Evolutionary conservation across 2,113 vertebrate genomes (phyloP), one percentile per base, ranked within the genome.

Genomic region (Smithornis capensis): DNA sequence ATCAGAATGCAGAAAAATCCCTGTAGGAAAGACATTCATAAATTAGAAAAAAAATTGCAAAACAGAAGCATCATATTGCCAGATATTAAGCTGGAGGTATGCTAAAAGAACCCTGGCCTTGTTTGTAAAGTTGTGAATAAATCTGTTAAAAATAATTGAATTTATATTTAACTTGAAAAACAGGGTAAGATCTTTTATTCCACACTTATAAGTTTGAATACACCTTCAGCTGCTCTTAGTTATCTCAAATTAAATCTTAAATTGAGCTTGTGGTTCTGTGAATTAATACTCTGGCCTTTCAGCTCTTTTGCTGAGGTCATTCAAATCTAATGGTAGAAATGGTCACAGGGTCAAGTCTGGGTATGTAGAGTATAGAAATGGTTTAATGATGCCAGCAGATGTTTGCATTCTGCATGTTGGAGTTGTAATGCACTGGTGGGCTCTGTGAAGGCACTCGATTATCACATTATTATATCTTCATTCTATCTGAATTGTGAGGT

Each of bases 171-270:
- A 97, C 95, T 96, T 96, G 95, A 97, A 97, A 98, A 98, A 98
- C 96, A 97, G 97, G 97, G 94, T 97, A 93, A 95, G 96, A 90
- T 96, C 96, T 97, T 98, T 98, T 93, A 97, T 97, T 97, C 95
- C 42, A 9, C 84, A 96, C 97, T 97, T 97, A 96, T 71, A 98
- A 98, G 97, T 98, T 98, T 98, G 97, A 98, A 98, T 98, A 98
- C 97, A 98, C 97, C 98, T 98, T 98, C 97, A 92, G 96, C 96
- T 97, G 97, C 97, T 98, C 97, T 97, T 98, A 93, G 97, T 98
- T 98, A 98, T 98, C 98, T 98, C 98, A 98, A 98, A 98, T 98
- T 98, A 98, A 98, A 98, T 98, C 98, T 98, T 98, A 98, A 98
- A 98, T 98, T 98, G 98, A 98, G 97, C 97, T 97, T 97, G 97